Evolutionary conservation across 2,888 invertebrate species (phyloP), one percentile per base, ranked within the genome.

Genomic region (Orchesella flavescens): DNA sequence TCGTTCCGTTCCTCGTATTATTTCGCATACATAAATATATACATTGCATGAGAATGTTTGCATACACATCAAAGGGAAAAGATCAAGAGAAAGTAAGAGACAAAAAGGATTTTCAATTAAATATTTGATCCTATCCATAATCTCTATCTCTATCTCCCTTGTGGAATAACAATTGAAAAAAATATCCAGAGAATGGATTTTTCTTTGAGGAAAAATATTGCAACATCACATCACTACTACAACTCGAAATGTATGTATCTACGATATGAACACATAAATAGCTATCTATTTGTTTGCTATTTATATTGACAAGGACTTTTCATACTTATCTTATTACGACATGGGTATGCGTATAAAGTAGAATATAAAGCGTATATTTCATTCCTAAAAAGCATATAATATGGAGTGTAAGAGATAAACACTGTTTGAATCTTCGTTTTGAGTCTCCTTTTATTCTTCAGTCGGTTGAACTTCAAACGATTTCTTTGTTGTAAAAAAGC

Each of bases 51-150:
- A 49, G 49, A 12, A 71, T 77, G 65, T 83, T 71, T 77, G 77
- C 77, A 77, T 78, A 78, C 66, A 83, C 83, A 83, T 83, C 83
- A 83, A 83, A 83, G 73, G n/a, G 55, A 77, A 78, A 68, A 85
- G 85, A 85, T 84, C 84, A 85, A 84, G 84, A 63, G 81, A 76
- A 71, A 77, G 77, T 66, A 84, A 82, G 78, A 77, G 74, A 78
- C 73, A 85, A 86, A 86, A 85, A 86, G 84, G 85, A 85, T 84
- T 86, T 86, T 86, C 86, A 86, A 86, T 86, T 86, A 86, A 86
- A 86, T 85, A 85, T 85, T 85, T 86, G 86, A 86, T 86, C 85
- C 84, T 81, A 83, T 78, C 84, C 75, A 82, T 86, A 86, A 86
- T 85, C 86, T 84, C 83, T 34, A 34, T 34, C 34, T 34, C 34